Percentiles rank a stretch among this genome's conserved stretches.
Conservation (phyloP, 2,113 vertebrate species). For the Cyrtonyx montezumae region DNA sequence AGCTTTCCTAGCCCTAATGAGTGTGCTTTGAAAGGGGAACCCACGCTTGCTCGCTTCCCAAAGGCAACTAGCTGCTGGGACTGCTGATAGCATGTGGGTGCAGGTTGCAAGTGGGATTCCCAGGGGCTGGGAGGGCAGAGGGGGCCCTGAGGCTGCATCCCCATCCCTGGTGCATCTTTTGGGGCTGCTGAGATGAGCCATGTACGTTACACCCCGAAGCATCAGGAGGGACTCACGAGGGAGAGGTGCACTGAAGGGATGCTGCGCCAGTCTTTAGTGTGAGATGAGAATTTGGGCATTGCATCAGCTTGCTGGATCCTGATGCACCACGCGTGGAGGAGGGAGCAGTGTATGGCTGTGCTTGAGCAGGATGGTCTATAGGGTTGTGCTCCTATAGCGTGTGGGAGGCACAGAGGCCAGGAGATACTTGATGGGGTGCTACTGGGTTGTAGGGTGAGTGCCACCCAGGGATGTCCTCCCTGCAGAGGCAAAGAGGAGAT, state of each 20-base stretch:
- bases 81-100: fast-evolving
- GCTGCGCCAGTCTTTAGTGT: neutral
- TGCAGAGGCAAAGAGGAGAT: fast-evolving
- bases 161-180: neutral
- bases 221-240: neutral
- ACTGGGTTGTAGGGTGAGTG: fast-evolving
- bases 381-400: neutral
- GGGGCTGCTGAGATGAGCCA: neutral
- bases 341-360: neutral
- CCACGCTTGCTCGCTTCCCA: neutral
- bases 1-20: neutral
- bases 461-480: fast-evolving
- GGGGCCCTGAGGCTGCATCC: too few relatives aligned
- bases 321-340: fast-evolving
- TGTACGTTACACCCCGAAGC: neutral
- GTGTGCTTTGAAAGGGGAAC: neutral
- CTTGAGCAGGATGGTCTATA: neutral
- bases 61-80: neutral
- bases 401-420: neutral
- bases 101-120: fast-evolving
- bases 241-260: neutral
- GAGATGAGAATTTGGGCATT: neutral
- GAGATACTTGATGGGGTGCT: fast-evolving
- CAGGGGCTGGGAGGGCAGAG: neutral
- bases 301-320: fast-evolving